Evolutionary conservation across 1,140 invertebrate genomes (phyloP).

Genomic region (Maniola jurtina): DNA sequence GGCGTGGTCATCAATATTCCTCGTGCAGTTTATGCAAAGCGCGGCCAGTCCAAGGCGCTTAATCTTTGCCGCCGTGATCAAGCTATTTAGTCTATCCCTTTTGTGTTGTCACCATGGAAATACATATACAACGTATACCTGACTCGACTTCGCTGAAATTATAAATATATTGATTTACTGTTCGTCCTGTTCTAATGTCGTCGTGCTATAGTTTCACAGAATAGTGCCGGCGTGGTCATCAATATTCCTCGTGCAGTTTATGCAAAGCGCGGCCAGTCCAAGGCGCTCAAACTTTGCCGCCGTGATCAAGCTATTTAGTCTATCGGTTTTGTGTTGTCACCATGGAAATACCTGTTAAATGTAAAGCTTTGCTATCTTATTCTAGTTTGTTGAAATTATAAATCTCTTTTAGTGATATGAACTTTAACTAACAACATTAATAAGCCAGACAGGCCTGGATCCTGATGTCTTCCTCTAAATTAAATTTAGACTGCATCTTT

Average conservation of each 20-base stretch:
- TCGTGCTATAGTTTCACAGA: slow-evolving; percentile 18
- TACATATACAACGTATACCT: not conserved
- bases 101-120: slow-evolving; percentile 14
- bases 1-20: slow-evolving; percentile 36
- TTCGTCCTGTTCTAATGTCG: not conserved
- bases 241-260: slow-evolving; percentile 37
- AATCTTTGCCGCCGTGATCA: slow-evolving; percentile 34
- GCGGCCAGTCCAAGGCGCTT: slow-evolving; percentile 26
- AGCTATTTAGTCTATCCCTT: slow-evolving; percentile 28
- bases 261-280: slow-evolving; percentile 34
- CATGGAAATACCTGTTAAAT: not conserved
- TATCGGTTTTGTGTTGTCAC: slow-evolving; percentile 16
- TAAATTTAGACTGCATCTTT: too few relatives aligned
- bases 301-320: slow-evolving; percentile 34
- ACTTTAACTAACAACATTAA: too few relatives aligned
- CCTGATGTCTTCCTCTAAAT: too few relatives aligned
- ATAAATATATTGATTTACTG: not conserved
- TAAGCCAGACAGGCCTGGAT: too few relatives aligned
- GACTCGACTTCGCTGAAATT: not conserved
- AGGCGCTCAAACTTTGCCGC: slow-evolving; percentile 32
- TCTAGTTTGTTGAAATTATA: not conserved
- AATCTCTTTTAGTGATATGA: too few relatives aligned
- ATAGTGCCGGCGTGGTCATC: slow-evolving; percentile 29
- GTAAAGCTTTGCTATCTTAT: not conserved
- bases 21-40: slow-evolving; percentile 36